A percentile compares a stretch with the other conserved stretches of the same genome.
Conservation (phyloP, 2,113 vertebrate species). For the Paralichthys olivaceus region DNA sequence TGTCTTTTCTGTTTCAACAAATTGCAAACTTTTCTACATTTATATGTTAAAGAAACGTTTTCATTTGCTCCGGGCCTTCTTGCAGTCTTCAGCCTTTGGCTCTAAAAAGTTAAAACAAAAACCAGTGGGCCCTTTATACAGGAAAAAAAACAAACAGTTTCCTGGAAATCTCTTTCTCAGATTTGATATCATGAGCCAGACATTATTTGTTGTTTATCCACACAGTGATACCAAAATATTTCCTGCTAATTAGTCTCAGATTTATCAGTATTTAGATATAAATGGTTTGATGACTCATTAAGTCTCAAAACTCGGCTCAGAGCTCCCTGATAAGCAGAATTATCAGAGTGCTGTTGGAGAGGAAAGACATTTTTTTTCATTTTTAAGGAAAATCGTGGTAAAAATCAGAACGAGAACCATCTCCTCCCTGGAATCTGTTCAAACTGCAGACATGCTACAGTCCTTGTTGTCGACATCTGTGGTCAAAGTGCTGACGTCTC, state of each 20-base stretch:
- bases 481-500: not conserved
- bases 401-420: not conserved
- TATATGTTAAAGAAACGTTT: too few species aligned
- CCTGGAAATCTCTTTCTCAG: not conserved
- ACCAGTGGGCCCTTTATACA: not conserved
- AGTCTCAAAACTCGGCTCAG: constrained; percentile 39
- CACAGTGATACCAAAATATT: constrained; percentile 9
- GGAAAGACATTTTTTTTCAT: constrained; percentile 6
- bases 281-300: constrained; percentile 37
- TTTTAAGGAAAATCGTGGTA: not conserved
- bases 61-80: too few species aligned
- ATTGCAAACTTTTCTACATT: too few species aligned
- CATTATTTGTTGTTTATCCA: not conserved
- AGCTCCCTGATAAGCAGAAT: constrained; percentile 36
- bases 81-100: not conserved
- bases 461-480: not conserved
- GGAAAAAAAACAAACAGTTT: not conserved
- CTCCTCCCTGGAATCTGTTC: not conserved
- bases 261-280: constrained; percentile 42
- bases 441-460: not conserved
- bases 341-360: constrained; percentile 1
- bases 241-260: constrained; percentile 19
- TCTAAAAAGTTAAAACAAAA: not conserved
- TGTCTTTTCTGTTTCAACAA: too few species aligned
- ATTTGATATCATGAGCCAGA: not conserved